A percentile compares a stretch with the other conserved stretches of the same genome.
phyloP scores from a whole-genome alignment of 2,888 invertebrate species.

The Thysanoteuthis rhombus region DNA sequence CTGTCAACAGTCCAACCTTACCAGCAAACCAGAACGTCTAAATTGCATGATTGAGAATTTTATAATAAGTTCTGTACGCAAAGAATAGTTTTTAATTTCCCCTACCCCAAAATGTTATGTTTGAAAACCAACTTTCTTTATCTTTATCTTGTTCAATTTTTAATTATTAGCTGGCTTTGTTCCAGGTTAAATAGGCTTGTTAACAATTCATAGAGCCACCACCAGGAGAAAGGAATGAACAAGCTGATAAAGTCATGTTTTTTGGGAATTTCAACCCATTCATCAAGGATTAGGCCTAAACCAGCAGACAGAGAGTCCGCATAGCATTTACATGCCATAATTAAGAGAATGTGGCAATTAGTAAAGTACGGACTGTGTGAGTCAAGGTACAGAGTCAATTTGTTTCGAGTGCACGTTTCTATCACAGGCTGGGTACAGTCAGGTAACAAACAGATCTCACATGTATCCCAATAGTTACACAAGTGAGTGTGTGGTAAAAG shows the following conservation, averaged over 20 bases:
- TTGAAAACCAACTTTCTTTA: neutral
- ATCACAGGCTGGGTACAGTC: neutral
- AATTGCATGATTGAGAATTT: no score
- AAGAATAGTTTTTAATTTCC: no score
- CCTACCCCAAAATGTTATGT: neutral
- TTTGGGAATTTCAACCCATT: neutral
- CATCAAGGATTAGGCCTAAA: neutral
- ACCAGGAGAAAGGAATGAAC: neutral
- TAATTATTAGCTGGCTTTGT: neutral
- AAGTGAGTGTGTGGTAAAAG: neutral
- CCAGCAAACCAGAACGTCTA: no score
- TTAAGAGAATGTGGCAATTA: neutral
- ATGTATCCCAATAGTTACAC: neutral
- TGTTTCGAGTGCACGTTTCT: neutral
- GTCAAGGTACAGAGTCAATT: neutral
- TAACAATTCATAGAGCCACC: neutral
- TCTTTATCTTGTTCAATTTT: neutral
- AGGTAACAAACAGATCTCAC: neutral
- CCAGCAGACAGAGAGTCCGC: neutral
- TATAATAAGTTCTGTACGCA: no score
- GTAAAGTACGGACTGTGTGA: neutral
- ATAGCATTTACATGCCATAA: neutral
- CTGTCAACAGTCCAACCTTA: no score
- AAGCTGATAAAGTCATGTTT: neutral
- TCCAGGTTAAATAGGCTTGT: neutral